Evolutionary conservation across 1,140 invertebrate species (phyloP).

Genomic region (Diplogasteroides magnus): DNA sequence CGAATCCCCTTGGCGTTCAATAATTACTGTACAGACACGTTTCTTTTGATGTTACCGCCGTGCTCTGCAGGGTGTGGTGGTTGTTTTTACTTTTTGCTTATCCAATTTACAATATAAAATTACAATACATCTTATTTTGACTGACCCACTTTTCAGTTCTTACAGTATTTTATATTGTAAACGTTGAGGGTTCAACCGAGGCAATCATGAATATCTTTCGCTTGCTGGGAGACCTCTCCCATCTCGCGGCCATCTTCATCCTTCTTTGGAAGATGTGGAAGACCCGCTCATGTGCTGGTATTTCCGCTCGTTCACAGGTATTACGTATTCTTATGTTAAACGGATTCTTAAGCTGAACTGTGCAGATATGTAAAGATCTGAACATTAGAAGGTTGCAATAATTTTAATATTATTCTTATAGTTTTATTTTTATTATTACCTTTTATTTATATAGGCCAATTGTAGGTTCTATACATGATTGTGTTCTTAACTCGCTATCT

Average conservation of each 20-base stretch:
- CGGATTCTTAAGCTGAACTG: no score
- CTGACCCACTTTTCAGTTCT: neutral
- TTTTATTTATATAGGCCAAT: no score
- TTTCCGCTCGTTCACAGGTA: slow-evolving; percentile 63
- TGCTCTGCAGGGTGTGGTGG: neutral
- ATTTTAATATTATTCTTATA: no score
- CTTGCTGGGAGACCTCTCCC: slow-evolving; percentile 86
- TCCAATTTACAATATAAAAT: no score
- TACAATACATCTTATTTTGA: neutral
- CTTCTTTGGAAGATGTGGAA: slow-evolving; percentile 71
- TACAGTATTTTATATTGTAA: slow-evolving; percentile 3
- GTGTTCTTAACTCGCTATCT: slow-evolving; percentile 91
- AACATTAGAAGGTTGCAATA: no score
- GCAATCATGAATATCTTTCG: slow-evolving; percentile 85
- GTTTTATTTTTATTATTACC: no score
- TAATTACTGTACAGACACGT: no score
- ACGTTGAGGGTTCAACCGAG: neutral
- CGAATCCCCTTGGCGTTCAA: no score
- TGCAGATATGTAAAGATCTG: no score
- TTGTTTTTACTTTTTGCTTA: neutral
- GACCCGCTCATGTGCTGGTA: slow-evolving; percentile 68
- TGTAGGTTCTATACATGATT: slow-evolving; percentile 89
- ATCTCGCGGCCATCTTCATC: slow-evolving; percentile 88
- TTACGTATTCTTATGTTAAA: no score
- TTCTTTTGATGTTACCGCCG: neutral